These are phyloP conservation scores for Oostethus manadensis DNA, from an alignment of 2,113 vertebrate species.

Conservation along the genomic window DNA sequence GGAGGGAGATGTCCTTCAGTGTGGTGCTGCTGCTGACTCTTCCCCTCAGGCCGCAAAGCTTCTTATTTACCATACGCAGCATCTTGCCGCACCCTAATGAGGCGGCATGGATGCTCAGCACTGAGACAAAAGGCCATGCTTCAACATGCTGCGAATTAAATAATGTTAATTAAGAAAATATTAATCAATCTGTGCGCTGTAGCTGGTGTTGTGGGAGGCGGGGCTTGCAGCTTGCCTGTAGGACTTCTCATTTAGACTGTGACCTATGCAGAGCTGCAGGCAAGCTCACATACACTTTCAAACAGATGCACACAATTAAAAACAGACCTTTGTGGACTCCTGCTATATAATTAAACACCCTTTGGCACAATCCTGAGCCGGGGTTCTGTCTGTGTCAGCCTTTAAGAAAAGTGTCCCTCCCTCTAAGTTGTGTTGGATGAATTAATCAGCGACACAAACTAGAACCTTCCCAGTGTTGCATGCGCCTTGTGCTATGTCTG, in stretches of 20 bases:
- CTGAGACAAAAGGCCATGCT: conserved; percentile 54
- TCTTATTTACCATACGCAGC: conserved; percentile 70
- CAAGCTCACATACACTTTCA: conserved; percentile 29
- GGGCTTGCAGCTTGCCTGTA: conserved; percentile 70
- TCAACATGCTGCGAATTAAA: conserved; percentile 59
- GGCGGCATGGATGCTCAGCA: conserved; percentile 41
- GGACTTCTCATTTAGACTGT: conserved; percentile 64
- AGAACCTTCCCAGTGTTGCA: conserved; percentile 56
- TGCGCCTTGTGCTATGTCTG: conserved; percentile 42
- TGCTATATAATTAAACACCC: conserved; percentile 75
- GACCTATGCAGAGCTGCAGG: conserved; percentile 56
- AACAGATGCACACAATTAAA: conserved; percentile 60
- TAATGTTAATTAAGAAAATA: conserved; percentile 75
- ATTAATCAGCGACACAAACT: conserved; percentile 68
- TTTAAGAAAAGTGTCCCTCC: conserved; percentile 36
- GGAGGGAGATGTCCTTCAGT: conserved; percentile 69
- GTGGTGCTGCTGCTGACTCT: conserved; percentile 7
- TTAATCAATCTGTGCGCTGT: conserved; percentile 61
- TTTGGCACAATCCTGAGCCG: conserved; percentile 48
- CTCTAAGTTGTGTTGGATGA: conserved; percentile 46
- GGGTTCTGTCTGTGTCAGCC: conserved; percentile 55
- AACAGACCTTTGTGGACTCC: conserved; percentile 59
- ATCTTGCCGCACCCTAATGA: conserved; percentile 62
- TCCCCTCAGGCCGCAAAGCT: conserved; percentile 27
- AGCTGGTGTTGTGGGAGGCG: conserved; percentile 46